Evolutionary conservation across 2,113 vertebrate species (phyloP), one percentile per base, ranked within the genome.

Genomic region (Myodes glareolus): DNA sequence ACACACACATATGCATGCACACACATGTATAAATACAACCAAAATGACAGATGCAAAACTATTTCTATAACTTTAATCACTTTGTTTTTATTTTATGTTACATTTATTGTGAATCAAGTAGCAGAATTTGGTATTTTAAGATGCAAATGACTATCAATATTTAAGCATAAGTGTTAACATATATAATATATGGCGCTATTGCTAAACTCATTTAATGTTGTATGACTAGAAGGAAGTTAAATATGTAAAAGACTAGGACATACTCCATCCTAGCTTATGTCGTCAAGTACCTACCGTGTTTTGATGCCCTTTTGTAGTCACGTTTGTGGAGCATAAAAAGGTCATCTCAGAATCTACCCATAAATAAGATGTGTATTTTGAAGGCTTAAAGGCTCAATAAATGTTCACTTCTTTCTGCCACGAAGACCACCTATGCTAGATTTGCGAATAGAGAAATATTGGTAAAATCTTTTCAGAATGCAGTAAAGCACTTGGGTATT

Each of bases 391-490:
- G 5, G 7, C 29, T 81, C 82, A 72, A 47, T 94, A 73, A 90
- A 81, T 86, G 14, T 68, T 61, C 14, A 77, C 29, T 42, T 23
- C 11, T 78, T 91, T 91, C 11, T 10, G n/a, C 17, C 11, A 78
- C 8, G 0, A 75, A 70, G 70, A 52, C n/a, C 45, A 77, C 42
- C 33, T 77, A 52, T 94, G 67, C 14, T 63, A 89, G 36, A 75
- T 94, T 68, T 72, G 12, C 91, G 78, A 91, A 11, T n/a, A 47
- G 50, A 78, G 13, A 93, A 77, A 42, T 95, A 67, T 23, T 86
- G 73, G 10, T 19, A 25, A 76, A 6, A 63, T 39, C 50, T 90
- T 47, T 82, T 95, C 68, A 92, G 58, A 98, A 91, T 86, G 52
- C 63, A 42, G 67, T 61, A 86, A 85, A 93, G 16, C 39, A 78